Evolutionary conservation across 2,888 invertebrate genomes (phyloP).

Genomic region (Melanargia galathea): DNA sequence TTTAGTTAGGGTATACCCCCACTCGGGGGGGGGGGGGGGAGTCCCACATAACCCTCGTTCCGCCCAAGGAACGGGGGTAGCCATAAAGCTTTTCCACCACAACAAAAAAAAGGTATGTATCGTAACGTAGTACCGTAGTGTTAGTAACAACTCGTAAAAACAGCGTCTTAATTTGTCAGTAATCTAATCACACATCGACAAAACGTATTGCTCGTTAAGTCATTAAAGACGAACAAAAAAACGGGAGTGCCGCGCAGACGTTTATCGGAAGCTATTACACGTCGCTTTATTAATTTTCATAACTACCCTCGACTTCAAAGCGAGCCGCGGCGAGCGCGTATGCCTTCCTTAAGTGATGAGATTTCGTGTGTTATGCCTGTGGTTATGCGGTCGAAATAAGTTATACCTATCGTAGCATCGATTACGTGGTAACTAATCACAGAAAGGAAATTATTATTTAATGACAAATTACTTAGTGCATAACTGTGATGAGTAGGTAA

Average conservation of each 20-base stretch:
- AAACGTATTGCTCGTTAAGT: slow-evolving; percentile 45
- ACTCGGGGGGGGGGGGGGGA: no score
- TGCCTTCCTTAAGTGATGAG: slow-evolving; percentile 48
- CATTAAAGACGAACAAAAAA: slow-evolving; percentile 47
- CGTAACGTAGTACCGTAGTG: no score
- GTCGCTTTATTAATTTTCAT: slow-evolving; percentile 80
- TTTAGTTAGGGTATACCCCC: no score
- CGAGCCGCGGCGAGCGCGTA: slow-evolving; percentile 61
- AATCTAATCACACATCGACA: slow-evolving; percentile 31
- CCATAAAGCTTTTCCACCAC: no score
- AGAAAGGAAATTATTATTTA: no score
- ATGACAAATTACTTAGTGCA: no score
- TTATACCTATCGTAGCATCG: background rate
- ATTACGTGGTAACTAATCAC: no score
- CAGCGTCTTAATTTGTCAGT: slow-evolving; percentile 22
- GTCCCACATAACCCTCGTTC: no score
- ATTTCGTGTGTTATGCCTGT: background rate
- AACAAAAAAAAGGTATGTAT: no score
- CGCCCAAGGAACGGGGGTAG: no score
- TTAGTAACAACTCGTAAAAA: background rate
- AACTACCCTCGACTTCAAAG: slow-evolving; percentile 80
- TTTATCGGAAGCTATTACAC: slow-evolving; percentile 81
- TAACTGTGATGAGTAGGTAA: no score
- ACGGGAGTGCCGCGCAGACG: slow-evolving; percentile 53
- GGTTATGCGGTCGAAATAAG: no score